phyloP scores from a whole-genome alignment of 2,113 vertebrate genomes.

The Calyptomena viridis region DNA sequence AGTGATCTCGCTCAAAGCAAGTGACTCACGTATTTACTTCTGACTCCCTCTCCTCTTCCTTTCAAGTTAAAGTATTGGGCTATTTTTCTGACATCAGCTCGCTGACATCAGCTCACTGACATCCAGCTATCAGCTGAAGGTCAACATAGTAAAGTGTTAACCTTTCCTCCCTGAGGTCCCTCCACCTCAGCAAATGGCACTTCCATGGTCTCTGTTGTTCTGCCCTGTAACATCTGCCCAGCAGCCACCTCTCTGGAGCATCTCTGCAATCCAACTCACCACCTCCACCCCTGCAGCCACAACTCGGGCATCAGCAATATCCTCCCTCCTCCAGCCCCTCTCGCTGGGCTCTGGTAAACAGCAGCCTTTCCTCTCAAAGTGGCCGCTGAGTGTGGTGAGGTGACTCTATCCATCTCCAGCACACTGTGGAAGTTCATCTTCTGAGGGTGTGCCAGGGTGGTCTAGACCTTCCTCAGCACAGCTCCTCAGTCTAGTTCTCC shows the following conservation, averaged over 20 bases:
- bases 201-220: background rate
- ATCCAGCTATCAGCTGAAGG: constrained; percentile 15
- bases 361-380: background rate
- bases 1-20: constrained; percentile 20
- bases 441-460: fast-evolving
- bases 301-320: background rate
- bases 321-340: background rate
- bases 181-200: background rate
- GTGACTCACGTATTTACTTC: constrained; percentile 36
- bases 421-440: background rate
- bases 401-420: background rate
- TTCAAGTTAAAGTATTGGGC: constrained; percentile 34
- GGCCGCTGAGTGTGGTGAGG: fast-evolving
- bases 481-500: background rate
- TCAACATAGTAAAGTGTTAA: background rate
- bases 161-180: background rate
- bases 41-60: background rate
- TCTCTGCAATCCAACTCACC: fast-evolving
- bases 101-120: constrained; percentile 31
- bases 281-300: background rate
- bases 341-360: background rate
- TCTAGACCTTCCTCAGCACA: background rate
- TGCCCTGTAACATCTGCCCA: background rate
- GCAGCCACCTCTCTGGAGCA: background rate
- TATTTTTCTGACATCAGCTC: constrained; percentile 28